These are phyloP conservation scores for Nymphalis polychloros DNA, from an alignment of 2,888 invertebrate genomes.

Conservation along the genomic window DNA sequence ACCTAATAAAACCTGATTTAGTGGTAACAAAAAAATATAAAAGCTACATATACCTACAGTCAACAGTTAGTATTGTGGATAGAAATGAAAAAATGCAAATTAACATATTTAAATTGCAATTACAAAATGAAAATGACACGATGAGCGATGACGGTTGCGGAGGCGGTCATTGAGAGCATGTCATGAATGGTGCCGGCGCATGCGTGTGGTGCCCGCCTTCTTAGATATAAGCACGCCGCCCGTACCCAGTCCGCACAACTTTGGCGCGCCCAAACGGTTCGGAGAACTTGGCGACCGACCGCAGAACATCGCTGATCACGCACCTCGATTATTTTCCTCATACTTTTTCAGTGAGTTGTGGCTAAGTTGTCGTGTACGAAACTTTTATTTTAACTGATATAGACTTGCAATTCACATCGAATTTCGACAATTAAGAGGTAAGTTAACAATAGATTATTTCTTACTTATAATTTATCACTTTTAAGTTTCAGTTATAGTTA, in stretches of 20 bases:
- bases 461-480: too few relatives aligned
- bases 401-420: slow-evolving; percentile 2
- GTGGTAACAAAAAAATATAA: background rate
- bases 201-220: slow-evolving; percentile 48
- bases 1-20: too few relatives aligned
- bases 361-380: slow-evolving; percentile 18
- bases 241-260: slow-evolving; percentile 71
- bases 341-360: slow-evolving; percentile 27
- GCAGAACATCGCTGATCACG: slow-evolving; percentile 35
- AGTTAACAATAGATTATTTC: background rate
- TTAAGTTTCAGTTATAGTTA: too few relatives aligned
- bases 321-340: slow-evolving; percentile 8
- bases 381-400: slow-evolving; percentile 16
- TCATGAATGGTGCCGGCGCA: slow-evolving; percentile 67
- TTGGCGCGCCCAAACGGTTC: slow-evolving; percentile 75
- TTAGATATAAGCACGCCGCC: slow-evolving; percentile 73
- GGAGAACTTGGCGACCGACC: slow-evolving; percentile 27
- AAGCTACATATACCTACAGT: too few relatives aligned
- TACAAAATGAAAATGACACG: slow-evolving; percentile 33
- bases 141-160: slow-evolving; percentile 58
- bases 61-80: background rate
- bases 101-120: slow-evolving; percentile 20
- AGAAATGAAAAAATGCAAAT: background rate
- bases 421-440: slow-evolving; percentile 15
- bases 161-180: slow-evolving; percentile 75